A percentile compares a stretch with the other conserved stretches of the same genome.
phyloP scores from a whole-genome alignment of 2,888 invertebrate species.

The Stenchaetothrips biformis region DNA sequence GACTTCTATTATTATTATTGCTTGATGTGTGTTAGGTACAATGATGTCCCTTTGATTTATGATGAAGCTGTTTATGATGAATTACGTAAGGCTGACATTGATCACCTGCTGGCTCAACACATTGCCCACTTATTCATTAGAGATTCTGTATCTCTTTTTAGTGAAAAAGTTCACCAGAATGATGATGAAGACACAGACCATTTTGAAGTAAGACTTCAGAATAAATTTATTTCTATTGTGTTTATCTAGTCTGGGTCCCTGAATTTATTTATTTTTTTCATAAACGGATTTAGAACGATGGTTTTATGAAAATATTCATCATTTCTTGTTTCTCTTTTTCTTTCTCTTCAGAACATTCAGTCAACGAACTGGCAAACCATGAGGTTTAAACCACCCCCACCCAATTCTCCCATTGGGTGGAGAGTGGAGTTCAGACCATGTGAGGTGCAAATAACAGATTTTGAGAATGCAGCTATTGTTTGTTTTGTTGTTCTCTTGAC shows the following conservation, averaged over 20 bases:
- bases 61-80: constrained; percentile 78
- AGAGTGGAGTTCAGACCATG: constrained; percentile 98
- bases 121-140: constrained; percentile 97
- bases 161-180: constrained; percentile 90
- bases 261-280: constrained; percentile 27
- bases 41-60: constrained; percentile 86
- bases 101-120: constrained; percentile 88
- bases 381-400: constrained; percentile 97
- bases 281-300: not conserved
- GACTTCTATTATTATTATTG: constrained; percentile 29
- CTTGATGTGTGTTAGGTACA: constrained; percentile 63
- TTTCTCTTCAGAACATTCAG: constrained; percentile 77
- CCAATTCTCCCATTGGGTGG: constrained; percentile 96
- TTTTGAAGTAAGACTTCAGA: constrained; percentile 71
- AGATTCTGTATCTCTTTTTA: constrained; percentile 91
- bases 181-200: constrained; percentile 93
- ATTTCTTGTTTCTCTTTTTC: constrained; percentile 25
- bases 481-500: constrained; percentile 97
- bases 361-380: constrained; percentile 99
- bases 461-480: constrained; percentile 98
- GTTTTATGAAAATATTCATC: not conserved
- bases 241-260: constrained; percentile 25
- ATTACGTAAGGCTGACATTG: constrained; percentile 82
- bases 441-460: constrained; percentile 96
- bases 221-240: not conserved